Percentiles rank a stretch among this genome's conserved stretches.
Evolutionary conservation across 2,888 invertebrate genomes (phyloP).

Genomic region (Eupithecia dodoneata): DNA sequence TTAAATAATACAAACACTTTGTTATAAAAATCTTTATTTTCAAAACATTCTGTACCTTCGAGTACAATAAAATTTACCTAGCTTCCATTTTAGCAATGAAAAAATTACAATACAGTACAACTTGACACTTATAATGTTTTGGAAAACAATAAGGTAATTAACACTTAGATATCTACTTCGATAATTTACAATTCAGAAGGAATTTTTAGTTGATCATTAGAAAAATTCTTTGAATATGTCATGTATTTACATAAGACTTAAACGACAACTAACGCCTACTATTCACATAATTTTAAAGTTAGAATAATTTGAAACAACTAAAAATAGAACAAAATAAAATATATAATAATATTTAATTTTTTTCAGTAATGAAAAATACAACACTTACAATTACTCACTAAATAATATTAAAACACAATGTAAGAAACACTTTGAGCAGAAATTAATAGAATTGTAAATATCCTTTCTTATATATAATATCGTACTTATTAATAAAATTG

Average conservation of each 20-base stretch:
- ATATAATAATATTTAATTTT: too few species aligned
- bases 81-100: slow-evolving; percentile 68
- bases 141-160: slow-evolving; percentile 24
- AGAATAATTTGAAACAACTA: not conserved
- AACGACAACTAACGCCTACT: not conserved
- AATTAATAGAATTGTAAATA: not conserved
- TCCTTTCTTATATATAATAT: not conserved
- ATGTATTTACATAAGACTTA: not conserved
- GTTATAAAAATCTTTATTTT: slow-evolving; percentile 66
- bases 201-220: not conserved
- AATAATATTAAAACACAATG: not conserved
- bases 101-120: slow-evolving; percentile 56
- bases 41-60: slow-evolving; percentile 71
- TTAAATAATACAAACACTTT: slow-evolving; percentile 10
- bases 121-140: slow-evolving; percentile 29
- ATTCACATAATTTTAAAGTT: not conserved
- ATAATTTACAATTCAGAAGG: slow-evolving; percentile 6
- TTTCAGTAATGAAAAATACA: not conserved
- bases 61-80: slow-evolving; percentile 76
- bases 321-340: too few species aligned
- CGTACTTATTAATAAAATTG: too few species aligned
- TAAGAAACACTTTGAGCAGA: not conserved
- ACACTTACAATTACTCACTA: not conserved
- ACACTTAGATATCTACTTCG: not conserved
- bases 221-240: not conserved